Percentiles rank a stretch among this genome's conserved stretches.
These are phyloP conservation scores for Cryptophagus acutangulus DNA, from an alignment of 2,888 invertebrate species.

Conservation along the genomic window DNA sequence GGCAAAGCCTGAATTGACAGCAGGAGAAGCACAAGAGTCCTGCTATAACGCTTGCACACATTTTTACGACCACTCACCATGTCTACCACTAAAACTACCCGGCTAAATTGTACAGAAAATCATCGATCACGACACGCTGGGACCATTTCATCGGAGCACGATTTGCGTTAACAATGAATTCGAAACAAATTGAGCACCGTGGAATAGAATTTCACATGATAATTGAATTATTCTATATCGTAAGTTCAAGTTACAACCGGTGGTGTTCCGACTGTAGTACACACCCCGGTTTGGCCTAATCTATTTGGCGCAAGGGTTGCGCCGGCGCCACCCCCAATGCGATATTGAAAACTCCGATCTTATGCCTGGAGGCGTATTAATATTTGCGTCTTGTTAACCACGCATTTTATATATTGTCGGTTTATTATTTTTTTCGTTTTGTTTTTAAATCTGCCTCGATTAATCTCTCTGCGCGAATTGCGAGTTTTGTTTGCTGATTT, in stretches of 20 bases:
- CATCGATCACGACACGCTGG: too few relatives aligned
- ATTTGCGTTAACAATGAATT: too few relatives aligned
- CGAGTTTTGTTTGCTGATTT: too few relatives aligned
- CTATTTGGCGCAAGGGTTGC: constrained; percentile 39
- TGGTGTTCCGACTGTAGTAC: constrained; percentile 44
- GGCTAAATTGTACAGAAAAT: too few relatives aligned
- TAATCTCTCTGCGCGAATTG: too few relatives aligned
- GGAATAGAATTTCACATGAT: constrained; percentile 32
- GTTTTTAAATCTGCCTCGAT: too few relatives aligned
- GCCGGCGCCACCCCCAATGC: constrained; percentile 38
- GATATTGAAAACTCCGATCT: constrained; percentile 29
- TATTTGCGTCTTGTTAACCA: too few relatives aligned
- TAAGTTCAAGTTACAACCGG: constrained; percentile 34
- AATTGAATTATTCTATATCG: constrained; percentile 26
- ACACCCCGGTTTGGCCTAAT: constrained; percentile 47
- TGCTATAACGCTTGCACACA: too few relatives aligned
- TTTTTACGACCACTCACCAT: constrained; percentile 35
- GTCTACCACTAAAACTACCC: constrained; percentile 13
- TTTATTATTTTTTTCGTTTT: too few relatives aligned
- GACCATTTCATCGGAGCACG: too few relatives aligned
- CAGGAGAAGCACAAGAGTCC: constrained; percentile 29
- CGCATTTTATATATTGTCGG: too few relatives aligned
- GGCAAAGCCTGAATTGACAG: constrained; percentile 46
- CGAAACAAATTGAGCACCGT: background rate
- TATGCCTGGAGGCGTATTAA: constrained; percentile 8